Base-by-base conservation (phyloP, 2,113 vertebrate genomes). In the Rhineura floridana region DNA sequence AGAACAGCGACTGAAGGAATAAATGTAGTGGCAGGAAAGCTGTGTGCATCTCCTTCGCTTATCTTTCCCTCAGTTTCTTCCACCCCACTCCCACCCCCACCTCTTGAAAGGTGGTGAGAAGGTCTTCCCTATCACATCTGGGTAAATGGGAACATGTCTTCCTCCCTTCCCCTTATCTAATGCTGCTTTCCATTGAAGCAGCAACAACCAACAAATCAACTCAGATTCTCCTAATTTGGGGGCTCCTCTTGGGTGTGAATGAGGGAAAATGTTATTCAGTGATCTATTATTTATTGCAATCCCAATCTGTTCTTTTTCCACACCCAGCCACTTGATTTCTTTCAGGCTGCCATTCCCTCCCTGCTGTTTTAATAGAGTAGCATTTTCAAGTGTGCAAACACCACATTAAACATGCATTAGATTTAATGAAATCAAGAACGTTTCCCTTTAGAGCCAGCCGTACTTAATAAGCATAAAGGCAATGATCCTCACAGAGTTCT, bases 331-430 rank as follows among this genome's bases (percentile, higher is more conserved):
- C 92, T 92, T 23, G 89, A 95, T 95, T 94, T 93, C 93, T 82
- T 94, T 91, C 89, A 15, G 95, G 93, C 93, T 91, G 25, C 94
- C 93, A 91, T 91, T 90, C 59, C 93, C 93, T 92, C 91, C 94
- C 91, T 87, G 94, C 93, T 94, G 42, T 94, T 96, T 96, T 96
- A 97, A 96, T 95, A 96, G 95, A 96, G 93, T 93, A 89, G 94
- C 93, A 94, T 97, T 96, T 96, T 95, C 96, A 96, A 96, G 91
- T 88, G 92, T 78, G 91, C 92, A 96, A 96, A 96, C 94, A 94
- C 88, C 30, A 0, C 96, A 96, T 97, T 97, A 97, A 97, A 97
- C 97, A 96, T 97, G 97, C 93, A 97, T 96, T 95, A 97, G 97
- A 95, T 96, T 95, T 96, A 96, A 96, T 97, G 96, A 96, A 95